phyloP scores from a whole-genome alignment of 2,797 vertebrate species.

The Silurus lanzhouensis region DNA sequence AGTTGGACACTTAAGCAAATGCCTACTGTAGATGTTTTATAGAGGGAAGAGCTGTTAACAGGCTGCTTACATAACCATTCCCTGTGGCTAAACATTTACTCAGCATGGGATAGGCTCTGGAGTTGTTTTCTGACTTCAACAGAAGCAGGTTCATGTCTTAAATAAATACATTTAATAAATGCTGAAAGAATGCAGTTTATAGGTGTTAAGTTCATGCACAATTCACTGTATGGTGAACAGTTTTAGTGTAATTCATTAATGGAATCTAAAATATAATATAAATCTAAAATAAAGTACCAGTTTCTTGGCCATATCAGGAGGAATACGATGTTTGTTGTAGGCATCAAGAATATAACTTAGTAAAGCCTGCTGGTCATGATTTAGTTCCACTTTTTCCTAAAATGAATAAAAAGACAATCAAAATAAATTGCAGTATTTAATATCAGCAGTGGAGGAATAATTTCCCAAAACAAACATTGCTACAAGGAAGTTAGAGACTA shows the following conservation, averaged over 20 bases:
- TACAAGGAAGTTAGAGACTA: background rate
- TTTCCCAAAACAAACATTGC: background rate
- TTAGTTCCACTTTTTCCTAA: conserved; percentile 90
- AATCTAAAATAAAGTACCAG: conserved; percentile 76
- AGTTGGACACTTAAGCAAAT: conserved; percentile 2
- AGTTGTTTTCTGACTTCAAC: background rate
- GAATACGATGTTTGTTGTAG: conserved; percentile 90
- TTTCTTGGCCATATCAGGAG: conserved; percentile 91
- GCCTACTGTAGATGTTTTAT: conserved; percentile 35
- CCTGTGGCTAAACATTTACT: conserved; percentile 22
- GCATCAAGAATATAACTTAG: conserved; percentile 87
- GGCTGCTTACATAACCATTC: conserved; percentile 22
- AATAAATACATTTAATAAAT: conserved; percentile 9
- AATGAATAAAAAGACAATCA: conserved; percentile 59
- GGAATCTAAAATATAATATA: background rate
- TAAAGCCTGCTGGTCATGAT: conserved; percentile 83
- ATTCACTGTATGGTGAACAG: background rate
- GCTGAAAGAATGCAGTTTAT: background rate
- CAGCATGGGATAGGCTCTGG: conserved; percentile 9
- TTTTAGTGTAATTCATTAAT: background rate
- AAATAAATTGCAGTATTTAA: background rate
- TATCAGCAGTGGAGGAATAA: background rate
- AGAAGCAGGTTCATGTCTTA: conserved; percentile 20
- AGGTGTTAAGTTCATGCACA: background rate
- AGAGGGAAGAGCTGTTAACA: conserved; percentile 2